Percentiles rank a stretch among this genome's conserved stretches.
These are phyloP conservation scores for Lepus timidus DNA, from an alignment of 2,113 vertebrate genomes.

Conservation along the genomic window DNA sequence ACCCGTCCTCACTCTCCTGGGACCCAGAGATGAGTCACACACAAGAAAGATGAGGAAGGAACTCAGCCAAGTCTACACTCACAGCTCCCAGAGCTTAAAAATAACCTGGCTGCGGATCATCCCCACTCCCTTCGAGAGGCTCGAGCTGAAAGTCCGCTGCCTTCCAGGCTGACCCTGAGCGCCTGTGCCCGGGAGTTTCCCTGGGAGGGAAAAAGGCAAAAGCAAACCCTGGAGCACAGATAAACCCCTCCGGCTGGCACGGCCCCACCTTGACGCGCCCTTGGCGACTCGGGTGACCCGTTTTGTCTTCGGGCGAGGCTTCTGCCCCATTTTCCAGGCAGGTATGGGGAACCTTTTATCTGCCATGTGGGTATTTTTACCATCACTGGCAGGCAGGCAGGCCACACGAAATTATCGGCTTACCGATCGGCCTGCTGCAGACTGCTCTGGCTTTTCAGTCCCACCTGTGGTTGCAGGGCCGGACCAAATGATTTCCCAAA, in stretches of 20 bases:
- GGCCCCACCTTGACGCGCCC: not conserved
- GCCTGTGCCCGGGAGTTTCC: slow-evolving; percentile 14
- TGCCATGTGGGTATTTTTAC: too few species aligned
- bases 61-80: not conserved
- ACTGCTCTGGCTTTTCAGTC: too few species aligned
- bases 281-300: not conserved
- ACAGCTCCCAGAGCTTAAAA: slow-evolving; percentile 53
- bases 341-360: too few species aligned
- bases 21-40: not conserved
- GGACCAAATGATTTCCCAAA: too few species aligned
- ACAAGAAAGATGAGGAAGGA: not conserved
- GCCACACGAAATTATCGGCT: too few species aligned
- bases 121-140: not conserved
- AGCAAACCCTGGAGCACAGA: not conserved
- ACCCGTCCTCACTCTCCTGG: not conserved
- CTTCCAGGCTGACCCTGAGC: not conserved
- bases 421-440: too few species aligned
- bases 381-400: too few species aligned
- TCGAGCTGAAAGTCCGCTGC: not conserved
- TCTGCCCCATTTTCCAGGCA: not conserved
- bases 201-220: not conserved
- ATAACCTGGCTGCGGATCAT: not conserved
- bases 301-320: not conserved
- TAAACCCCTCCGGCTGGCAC: slow-evolving; percentile 18
- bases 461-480: too few species aligned